Evolutionary conservation across 2,888 invertebrate genomes (phyloP).

Genomic region (Punctoribates punctum): DNA sequence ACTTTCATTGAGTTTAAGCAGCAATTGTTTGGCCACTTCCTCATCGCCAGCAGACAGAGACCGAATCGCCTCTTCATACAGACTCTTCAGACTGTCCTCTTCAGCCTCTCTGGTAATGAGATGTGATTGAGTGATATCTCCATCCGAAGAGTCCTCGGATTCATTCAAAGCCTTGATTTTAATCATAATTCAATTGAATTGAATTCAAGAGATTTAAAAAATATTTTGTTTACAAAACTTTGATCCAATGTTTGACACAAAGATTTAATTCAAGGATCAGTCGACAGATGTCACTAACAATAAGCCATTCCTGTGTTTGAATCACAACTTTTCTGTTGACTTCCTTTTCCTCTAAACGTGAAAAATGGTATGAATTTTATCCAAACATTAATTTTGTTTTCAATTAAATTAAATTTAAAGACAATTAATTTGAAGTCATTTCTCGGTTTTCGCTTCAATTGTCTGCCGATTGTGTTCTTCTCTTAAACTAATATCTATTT

Average conservation of each 20-base stretch:
- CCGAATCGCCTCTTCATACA: slow-evolving; percentile 40
- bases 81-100: slow-evolving; percentile 41
- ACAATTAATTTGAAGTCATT: too few species aligned
- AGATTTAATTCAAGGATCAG: neutral
- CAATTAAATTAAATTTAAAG: too few species aligned
- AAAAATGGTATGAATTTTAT: slow-evolving; percentile 10
- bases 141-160: slow-evolving; percentile 51
- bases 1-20: slow-evolving; percentile 34
- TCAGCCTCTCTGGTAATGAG: slow-evolving; percentile 47
- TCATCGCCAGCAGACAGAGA: slow-evolving; percentile 27
- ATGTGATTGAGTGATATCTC: slow-evolving; percentile 42
- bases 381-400: too few species aligned
- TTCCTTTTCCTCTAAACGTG: slow-evolving; percentile 27
- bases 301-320: neutral
- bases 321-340: neutral
- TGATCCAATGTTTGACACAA: neutral
- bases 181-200: slow-evolving; percentile 47
- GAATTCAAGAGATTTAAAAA: neutral
- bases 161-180: slow-evolving; percentile 66
- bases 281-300: neutral
- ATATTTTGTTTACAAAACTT: slow-evolving; percentile 6
- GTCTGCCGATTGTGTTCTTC: neutral
- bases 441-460: neutral
- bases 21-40: slow-evolving; percentile 37
- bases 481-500: too few species aligned